Conservation (phyloP, 2,113 vertebrate species). For the Apteryx mantelli region DNA sequence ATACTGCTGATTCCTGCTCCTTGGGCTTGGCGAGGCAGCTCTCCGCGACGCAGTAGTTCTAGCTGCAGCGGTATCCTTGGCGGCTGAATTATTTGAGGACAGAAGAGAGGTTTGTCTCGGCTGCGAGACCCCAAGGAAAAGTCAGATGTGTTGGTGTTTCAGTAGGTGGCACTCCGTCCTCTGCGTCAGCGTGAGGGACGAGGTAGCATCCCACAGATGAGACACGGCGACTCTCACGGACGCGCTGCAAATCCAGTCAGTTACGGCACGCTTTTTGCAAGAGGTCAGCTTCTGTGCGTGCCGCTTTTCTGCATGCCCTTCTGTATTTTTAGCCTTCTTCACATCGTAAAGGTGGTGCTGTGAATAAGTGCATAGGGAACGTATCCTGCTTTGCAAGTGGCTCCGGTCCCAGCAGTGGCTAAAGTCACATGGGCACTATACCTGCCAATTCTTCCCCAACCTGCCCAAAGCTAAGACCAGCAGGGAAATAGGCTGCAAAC, state of each 20-base stretch:
- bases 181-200: background rate
- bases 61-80: background rate
- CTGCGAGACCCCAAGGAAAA: background rate
- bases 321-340: background rate
- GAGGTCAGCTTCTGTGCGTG: background rate
- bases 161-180: constrained; percentile 27
- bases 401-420: accelerated
- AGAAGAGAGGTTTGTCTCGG: no score
- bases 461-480: background rate
- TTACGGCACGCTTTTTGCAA: background rate
- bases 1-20: background rate
- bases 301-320: background rate
- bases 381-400: accelerated
- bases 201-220: background rate
- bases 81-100: background rate
- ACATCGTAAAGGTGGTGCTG: background rate
- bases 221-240: accelerated
- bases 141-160: background rate
- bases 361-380: accelerated
- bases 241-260: background rate
- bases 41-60: background rate
- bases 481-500: background rate
- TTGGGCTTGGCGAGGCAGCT: background rate
- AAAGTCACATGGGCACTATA: background rate
- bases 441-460: background rate